Base-by-base conservation (phyloP, 35 echinoderm and acorn worm genomes). In the Hemicentrotus pulcherrimus region DNA sequence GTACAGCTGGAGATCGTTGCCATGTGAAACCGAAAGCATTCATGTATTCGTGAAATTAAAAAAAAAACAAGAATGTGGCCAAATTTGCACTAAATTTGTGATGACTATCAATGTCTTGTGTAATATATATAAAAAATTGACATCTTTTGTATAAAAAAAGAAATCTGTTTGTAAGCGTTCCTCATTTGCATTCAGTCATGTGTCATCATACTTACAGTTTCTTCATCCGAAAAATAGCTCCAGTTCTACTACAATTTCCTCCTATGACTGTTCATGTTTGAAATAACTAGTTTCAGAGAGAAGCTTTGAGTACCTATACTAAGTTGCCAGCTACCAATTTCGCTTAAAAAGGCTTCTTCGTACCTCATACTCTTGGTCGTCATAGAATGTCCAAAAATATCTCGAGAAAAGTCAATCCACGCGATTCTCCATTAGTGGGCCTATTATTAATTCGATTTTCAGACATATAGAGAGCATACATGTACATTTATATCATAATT, bases 131-230 rank as follows among this genome's bases (percentile, higher is more conserved):
- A 35, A 90, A 45, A 47, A 90, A 90, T 90, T 45, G 32, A 90
- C 88, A 47, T 90, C 88, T 90, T 90, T 90, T 90, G 88, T 90
- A 90, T 45, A 90, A 90, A 90, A 55, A 47, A 90, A 15, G 88
- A 46, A 78, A 78, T 18, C 28, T 78, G 18, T 78, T 24, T 78
- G 65, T 78, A 7, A 8, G 65, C 7, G 65, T 78, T 28, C 28
- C 18, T 78, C 65, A 28, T 78, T 71, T 78, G 65, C 19, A 28
- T 78, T 78, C 28, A 78, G 19, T 78, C 28, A 8, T 78, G 65
- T 78, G 28, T 78, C 50, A 55, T 14, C 12, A n/a, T n/a, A 78
- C 22, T 78, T 8, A 22, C 65, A 78, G 22, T 78, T 28, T 78
- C 7, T n/a, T 6, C 6, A 70, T 70, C 22, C 22, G 24, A 70